Percentiles rank a stretch among this genome's conserved stretches.
These are phyloP conservation scores for Hydrozoanthus gracilis DNA, from an alignment of 92 coral and sea anemone species.

Conservation along the genomic window DNA sequence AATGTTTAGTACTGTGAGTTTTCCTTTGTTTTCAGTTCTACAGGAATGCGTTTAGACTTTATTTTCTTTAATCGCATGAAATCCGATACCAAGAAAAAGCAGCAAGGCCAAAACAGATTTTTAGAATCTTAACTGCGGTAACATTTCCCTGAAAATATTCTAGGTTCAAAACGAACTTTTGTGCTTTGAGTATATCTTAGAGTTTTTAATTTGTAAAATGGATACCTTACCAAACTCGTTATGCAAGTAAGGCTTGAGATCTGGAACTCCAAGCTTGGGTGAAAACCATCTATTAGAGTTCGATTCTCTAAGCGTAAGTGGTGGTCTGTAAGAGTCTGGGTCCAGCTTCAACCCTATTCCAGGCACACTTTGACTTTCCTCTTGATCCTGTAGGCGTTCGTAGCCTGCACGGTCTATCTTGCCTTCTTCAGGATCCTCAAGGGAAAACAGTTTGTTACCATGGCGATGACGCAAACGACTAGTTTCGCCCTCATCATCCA, in stretches of 20 bases:
- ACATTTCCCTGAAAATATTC: not conserved
- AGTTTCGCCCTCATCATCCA: not conserved
- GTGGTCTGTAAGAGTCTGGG: slow-evolving; percentile 29
- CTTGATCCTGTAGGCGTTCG: not conserved
- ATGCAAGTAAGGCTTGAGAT: slow-evolving; percentile 34
- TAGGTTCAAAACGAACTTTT: too few relatives aligned
- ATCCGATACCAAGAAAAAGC: too few relatives aligned
- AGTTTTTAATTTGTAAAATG: too few relatives aligned
- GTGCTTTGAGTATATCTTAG: too few relatives aligned
- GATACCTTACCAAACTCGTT: slow-evolving; percentile 29
- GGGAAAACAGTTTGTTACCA: not conserved
- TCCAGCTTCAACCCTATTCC: slow-evolving; percentile 26
- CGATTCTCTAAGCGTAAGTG: not conserved
- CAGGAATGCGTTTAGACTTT: too few relatives aligned
- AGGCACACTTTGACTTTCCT: not conserved
- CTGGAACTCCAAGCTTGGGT: slow-evolving; percentile 36
- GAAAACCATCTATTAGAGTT: not conserved
- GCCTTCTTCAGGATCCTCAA: slow-evolving; percentile 5
- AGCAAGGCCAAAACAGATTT: too few relatives aligned
- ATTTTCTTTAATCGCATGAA: too few relatives aligned
- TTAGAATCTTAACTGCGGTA: too few relatives aligned
- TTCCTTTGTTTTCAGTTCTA: too few relatives aligned
- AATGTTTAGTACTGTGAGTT: too few relatives aligned
- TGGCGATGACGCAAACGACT: not conserved
- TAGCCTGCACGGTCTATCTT: not conserved